Percentiles rank a stretch among this genome's conserved stretches.
These are phyloP conservation scores for Callosobruchus maculatus DNA, from an alignment of 2,888 invertebrate species.

Conservation along the genomic window DNA sequence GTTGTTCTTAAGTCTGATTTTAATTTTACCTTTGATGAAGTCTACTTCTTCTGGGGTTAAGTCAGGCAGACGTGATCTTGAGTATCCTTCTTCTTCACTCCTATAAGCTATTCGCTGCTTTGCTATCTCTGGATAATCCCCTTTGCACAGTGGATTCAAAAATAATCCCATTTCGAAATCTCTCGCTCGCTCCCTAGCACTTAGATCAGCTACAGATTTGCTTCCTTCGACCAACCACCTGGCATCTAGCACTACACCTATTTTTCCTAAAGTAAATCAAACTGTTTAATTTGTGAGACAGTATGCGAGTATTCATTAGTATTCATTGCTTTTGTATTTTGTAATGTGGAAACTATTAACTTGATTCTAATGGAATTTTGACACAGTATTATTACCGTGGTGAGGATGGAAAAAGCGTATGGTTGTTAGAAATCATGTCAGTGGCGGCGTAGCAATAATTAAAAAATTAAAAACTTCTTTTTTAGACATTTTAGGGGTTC, in stretches of 20 bases:
- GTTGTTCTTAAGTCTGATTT: no score
- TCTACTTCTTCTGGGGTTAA: constrained; percentile 19
- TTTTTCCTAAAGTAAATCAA: constrained; percentile 23
- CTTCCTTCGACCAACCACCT: constrained; percentile 61
- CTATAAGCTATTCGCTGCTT: constrained; percentile 21
- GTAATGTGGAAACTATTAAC: no score
- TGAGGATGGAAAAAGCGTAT: no score
- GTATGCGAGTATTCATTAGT: no score
- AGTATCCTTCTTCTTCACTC: constrained; percentile 25
- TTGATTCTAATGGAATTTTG: no score
- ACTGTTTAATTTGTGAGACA: no score
- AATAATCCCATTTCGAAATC: constrained; percentile 21
- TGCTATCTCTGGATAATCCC: constrained; percentile 29
- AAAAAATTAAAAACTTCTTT: no score
- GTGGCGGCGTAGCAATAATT: no score
- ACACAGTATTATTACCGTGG: no score
- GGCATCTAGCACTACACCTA: constrained; percentile 55
- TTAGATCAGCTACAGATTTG: constrained; percentile 53
- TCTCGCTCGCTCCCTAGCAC: constrained; percentile 53
- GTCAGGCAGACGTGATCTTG: constrained; percentile 24
- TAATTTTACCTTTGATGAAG: constrained; percentile 13
- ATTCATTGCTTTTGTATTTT: no score
- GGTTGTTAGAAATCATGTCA: no score
- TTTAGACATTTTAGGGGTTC: no score
- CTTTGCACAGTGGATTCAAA: constrained; percentile 27